Evolutionary conservation across 2,888 invertebrate genomes (phyloP).

Genomic region (Hyppa rectilinea): DNA sequence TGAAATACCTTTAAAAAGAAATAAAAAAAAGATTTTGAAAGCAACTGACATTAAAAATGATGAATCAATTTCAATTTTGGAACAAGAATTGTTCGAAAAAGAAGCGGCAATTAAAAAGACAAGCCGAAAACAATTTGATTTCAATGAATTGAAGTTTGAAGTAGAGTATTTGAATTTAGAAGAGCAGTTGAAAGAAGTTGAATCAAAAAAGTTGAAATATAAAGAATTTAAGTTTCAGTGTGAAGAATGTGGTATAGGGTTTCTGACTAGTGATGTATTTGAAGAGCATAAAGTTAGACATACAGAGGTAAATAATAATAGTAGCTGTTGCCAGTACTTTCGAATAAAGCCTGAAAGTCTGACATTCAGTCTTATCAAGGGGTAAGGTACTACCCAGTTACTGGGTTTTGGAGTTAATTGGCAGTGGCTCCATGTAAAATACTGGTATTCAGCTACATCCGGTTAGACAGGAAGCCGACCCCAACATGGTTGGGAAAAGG

Average conservation of each 20-base stretch:
- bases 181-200: constrained; percentile 61
- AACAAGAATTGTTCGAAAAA: neutral
- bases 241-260: constrained; percentile 57
- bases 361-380: too few relatives aligned
- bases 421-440: too few relatives aligned
- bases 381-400: too few relatives aligned
- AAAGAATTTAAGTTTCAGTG: constrained; percentile 59
- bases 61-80: constrained; percentile 22
- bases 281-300: constrained; percentile 52
- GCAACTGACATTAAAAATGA: neutral
- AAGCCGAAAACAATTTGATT: constrained; percentile 31
- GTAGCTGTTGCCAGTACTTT: too few relatives aligned
- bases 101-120: neutral
- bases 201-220: constrained; percentile 59
- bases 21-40: neutral
- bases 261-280: constrained; percentile 46
- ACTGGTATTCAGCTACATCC: neutral
- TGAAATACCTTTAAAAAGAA: neutral
- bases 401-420: too few relatives aligned
- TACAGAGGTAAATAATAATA: constrained; percentile 54
- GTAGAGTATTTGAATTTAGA: constrained; percentile 60
- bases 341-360: too few relatives aligned
- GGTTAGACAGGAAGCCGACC: neutral
- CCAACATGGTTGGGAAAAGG: neutral
- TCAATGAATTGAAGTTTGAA: constrained; percentile 58